Evolutionary conservation across 2,797 vertebrate genomes (phyloP).

Genomic region (Xenopus petersii): DNA sequence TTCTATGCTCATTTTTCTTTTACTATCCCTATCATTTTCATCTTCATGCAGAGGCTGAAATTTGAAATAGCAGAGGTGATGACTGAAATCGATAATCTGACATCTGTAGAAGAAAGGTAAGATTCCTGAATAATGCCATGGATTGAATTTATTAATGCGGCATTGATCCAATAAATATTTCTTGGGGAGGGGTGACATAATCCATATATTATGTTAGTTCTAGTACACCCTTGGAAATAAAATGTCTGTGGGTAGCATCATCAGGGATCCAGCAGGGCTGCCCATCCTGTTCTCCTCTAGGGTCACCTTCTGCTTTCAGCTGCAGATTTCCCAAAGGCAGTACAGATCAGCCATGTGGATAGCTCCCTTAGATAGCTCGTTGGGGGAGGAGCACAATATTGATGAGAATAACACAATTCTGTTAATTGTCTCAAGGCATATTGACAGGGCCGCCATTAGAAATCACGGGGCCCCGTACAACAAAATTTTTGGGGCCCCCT

Average conservation of each 20-base stretch:
- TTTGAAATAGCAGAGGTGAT: conserved; percentile 97
- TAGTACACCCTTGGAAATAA: not conserved
- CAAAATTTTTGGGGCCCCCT: too few species aligned
- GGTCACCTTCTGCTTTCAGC: not conserved
- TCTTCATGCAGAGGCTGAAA: conserved; percentile 82
- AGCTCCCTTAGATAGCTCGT: not conserved
- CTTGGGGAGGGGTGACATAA: not conserved
- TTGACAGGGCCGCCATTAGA: too few species aligned
- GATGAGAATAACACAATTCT: not conserved
- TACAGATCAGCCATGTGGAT: conserved; percentile 10
- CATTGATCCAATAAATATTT: not conserved
- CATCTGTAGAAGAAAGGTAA: conserved; percentile 90
- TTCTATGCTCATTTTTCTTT: too few species aligned
- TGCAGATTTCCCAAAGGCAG: conserved; percentile 13
- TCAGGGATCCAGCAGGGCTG: not conserved
- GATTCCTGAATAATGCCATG: conserved; percentile 10
- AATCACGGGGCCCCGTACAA: too few species aligned
- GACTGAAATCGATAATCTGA: conserved; percentile 95
- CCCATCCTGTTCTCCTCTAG: not conserved
- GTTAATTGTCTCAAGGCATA: not conserved
- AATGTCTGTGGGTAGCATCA: conserved; percentile 9
- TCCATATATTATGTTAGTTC: not conserved
- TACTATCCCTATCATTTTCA: not conserved
- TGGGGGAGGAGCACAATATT: not conserved
- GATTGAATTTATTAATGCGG: not conserved